phyloP scores from a whole-genome alignment of 2,113 vertebrate genomes.

The Urocitellus parryii region DNA sequence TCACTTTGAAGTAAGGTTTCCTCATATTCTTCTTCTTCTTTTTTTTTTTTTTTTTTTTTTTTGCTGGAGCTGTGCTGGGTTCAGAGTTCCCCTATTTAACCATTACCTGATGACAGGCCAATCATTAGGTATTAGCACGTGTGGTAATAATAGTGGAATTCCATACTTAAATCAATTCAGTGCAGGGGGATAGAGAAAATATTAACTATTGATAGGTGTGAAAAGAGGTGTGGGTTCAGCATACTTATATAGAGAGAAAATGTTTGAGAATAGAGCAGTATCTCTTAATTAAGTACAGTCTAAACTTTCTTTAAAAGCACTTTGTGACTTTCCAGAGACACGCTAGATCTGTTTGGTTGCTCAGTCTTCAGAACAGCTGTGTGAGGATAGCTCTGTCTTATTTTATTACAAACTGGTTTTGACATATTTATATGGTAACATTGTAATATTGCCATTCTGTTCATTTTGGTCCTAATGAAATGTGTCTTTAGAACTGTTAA shows the following conservation, averaged over 20 bases:
- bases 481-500: constrained; percentile 57
- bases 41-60: constrained; percentile 25
- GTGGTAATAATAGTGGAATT: neutral
- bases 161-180: neutral
- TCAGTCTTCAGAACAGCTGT: constrained; percentile 7
- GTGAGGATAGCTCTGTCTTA: constrained; percentile 1
- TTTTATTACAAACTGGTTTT: constrained; percentile 55
- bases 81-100: neutral
- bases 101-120: too few species aligned
- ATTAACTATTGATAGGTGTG: neutral
- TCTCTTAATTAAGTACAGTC: constrained; percentile 23
- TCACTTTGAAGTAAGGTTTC: constrained; percentile 51
- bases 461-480: constrained; percentile 33
- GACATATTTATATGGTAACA: constrained; percentile 51
- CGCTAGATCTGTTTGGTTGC: neutral
- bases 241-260: neutral
- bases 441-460: constrained; percentile 37
- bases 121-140: neutral
- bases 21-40: neutral
- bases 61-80: neutral
- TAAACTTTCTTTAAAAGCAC: constrained; percentile 56
- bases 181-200: neutral
- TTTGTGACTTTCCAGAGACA: constrained; percentile 69
- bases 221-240: neutral
- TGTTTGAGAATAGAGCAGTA: neutral